These are phyloP conservation scores for Conops quadrifasciatus DNA, from an alignment of 2,888 invertebrate species.

Conservation along the genomic window DNA sequence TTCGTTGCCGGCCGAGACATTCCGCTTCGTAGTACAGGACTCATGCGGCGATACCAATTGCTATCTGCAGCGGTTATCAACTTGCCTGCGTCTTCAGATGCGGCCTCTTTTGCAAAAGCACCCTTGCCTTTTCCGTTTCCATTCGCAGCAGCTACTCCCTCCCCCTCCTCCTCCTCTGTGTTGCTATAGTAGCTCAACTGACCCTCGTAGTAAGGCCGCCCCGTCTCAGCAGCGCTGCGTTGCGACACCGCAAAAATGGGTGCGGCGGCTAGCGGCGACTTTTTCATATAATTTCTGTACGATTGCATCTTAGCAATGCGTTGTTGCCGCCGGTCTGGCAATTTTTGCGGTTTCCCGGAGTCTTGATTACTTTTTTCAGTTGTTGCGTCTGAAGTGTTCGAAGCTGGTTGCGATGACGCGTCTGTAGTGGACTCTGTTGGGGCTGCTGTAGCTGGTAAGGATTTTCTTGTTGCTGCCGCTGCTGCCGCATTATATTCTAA, in stretches of 20 bases:
- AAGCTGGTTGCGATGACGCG: constrained; percentile 9
- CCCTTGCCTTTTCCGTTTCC: constrained; percentile 37
- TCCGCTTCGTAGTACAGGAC: constrained; percentile 54
- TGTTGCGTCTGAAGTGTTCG: background rate
- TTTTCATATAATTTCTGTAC: constrained; percentile 40
- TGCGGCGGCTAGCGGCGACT: constrained; percentile 43
- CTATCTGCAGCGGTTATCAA: constrained; percentile 32
- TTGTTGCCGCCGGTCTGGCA: constrained; percentile 18
- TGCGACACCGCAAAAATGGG: constrained; percentile 41
- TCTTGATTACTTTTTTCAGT: background rate
- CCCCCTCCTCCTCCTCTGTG: constrained; percentile 47
- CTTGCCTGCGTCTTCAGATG: constrained; percentile 26
- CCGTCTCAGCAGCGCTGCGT: constrained; percentile 15
- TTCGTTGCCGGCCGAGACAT: constrained; percentile 41
- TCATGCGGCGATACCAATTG: constrained; percentile 56
- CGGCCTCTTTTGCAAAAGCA: background rate
- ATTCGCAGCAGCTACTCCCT: constrained; percentile 28
- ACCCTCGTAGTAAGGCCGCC: constrained; percentile 57
- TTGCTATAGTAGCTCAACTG: constrained; percentile 60
- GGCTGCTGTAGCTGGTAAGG: constrained; percentile 28
- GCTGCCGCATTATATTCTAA: constrained; percentile 48
- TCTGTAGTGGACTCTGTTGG: constrained; percentile 32
- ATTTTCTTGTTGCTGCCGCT: constrained; percentile 30
- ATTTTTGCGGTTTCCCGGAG: background rate
- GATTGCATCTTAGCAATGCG: constrained; percentile 33